A percentile compares a stretch with the other conserved stretches of the same genome.
Conservation (phyloP, 2,888 invertebrate genomes). For the Polyommatus iphigenia region DNA sequence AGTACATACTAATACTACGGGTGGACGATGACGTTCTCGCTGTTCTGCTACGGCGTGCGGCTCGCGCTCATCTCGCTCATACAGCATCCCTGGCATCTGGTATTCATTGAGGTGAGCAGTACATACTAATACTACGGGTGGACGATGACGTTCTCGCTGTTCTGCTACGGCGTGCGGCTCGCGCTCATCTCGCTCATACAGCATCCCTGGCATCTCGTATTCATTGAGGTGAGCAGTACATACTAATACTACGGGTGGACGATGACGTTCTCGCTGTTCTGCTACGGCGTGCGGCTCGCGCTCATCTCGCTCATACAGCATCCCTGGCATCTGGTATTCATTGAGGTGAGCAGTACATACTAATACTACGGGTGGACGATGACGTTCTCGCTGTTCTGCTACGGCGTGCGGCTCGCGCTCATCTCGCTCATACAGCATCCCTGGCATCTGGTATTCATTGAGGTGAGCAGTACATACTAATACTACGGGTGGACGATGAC, state of each 20-base stretch:
- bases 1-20: no score
- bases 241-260: no score
- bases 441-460: slow-evolving; percentile 90
- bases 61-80: slow-evolving; percentile 88
- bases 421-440: slow-evolving; percentile 89
- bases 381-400: slow-evolving; percentile 85
- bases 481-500: no score
- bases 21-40: slow-evolving; percentile 78
- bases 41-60: slow-evolving; percentile 87
- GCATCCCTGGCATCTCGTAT: slow-evolving; percentile 90
- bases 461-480: slow-evolving; percentile 60
- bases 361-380: no score
- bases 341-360: slow-evolving; percentile 78
- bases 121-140: no score
- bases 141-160: slow-evolving; percentile 80
- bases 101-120: slow-evolving; percentile 84
- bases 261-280: slow-evolving; percentile 82
- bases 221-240: slow-evolving; percentile 81
- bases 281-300: slow-evolving; percentile 87
- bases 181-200: slow-evolving; percentile 87
- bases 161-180: slow-evolving; percentile 87
- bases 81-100: slow-evolving; percentile 89
- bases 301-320: slow-evolving; percentile 87
- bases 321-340: slow-evolving; percentile 90
- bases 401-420: slow-evolving; percentile 85